phyloP scores from a whole-genome alignment of 2,888 invertebrate species.

The Hedychridium roseum region DNA sequence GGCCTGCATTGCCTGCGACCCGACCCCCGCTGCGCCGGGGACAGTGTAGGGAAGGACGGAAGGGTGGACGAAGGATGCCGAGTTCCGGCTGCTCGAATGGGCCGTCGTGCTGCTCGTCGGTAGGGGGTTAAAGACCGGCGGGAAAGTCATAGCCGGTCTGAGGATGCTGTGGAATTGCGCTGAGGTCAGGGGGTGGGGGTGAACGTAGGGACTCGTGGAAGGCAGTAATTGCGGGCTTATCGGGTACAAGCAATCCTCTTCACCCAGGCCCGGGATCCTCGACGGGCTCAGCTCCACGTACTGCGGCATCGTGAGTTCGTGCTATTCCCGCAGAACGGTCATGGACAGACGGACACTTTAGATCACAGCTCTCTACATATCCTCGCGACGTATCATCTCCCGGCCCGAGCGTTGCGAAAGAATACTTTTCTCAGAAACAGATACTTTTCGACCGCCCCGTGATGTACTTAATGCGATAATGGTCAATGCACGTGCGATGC shows the following conservation, averaged over 20 bases:
- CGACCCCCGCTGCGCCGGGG: constrained; percentile 16
- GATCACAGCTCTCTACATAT: too few relatives aligned
- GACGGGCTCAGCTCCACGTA: constrained; percentile 52
- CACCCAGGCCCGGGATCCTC: constrained; percentile 49
- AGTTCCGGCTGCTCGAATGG: constrained; percentile 14
- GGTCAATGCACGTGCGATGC: too few relatives aligned
- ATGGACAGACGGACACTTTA: constrained; percentile 32
- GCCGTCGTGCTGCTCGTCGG: constrained; percentile 2
- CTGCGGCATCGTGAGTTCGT: constrained; percentile 60
- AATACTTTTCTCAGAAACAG: too few relatives aligned
- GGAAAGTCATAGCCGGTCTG: constrained; percentile 14
- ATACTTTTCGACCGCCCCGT: too few relatives aligned
- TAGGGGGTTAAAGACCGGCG: constrained; percentile 15
- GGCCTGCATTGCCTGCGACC: constrained; percentile 37
- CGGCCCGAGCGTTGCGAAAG: too few relatives aligned
- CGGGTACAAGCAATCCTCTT: constrained; percentile 60
- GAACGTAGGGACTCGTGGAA: constrained; percentile 53
- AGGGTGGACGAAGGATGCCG: constrained; percentile 38
- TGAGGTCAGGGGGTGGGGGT: constrained; percentile 56
- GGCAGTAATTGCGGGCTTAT: constrained; percentile 58
- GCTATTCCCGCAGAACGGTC: constrained; percentile 50
- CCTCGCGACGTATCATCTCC: too few relatives aligned
- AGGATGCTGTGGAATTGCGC: constrained; percentile 52
- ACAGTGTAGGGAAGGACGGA: constrained; percentile 33
- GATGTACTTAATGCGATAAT: too few relatives aligned